Evolutionary conservation across 2,113 vertebrate species (phyloP).

Genomic region (Lycaon pictus): DNA sequence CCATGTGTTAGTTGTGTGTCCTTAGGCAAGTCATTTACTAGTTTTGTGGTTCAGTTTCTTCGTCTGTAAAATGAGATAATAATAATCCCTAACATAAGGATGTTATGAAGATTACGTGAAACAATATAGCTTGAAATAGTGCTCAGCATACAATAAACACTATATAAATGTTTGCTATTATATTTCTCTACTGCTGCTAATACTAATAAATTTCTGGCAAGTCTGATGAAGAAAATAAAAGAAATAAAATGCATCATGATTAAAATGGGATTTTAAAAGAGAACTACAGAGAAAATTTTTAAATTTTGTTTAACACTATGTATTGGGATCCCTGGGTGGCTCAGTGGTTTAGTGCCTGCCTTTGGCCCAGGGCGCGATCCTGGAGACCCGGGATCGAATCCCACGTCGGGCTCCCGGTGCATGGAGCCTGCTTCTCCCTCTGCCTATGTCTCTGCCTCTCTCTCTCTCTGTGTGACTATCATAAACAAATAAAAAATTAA

Average conservation of each 20-base stretch:
- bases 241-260: not conserved
- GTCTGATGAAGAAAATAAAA: conserved; percentile 27
- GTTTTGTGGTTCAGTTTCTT: not conserved
- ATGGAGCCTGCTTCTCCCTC: no score
- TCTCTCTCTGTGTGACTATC: no score
- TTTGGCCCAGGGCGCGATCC: no score
- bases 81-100: not conserved
- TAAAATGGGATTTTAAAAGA: not conserved
- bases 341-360: no score
- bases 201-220: not conserved
- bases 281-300: not conserved
- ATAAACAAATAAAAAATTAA: no score
- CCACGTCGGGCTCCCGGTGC: no score
- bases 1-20: not conserved
- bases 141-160: not conserved
- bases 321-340: not conserved
- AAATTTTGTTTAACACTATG: not conserved
- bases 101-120: not conserved
- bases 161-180: not conserved
- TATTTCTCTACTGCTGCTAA: not conserved
- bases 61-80: not conserved
- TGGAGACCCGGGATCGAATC: no score
- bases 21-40: not conserved
- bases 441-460: no score
- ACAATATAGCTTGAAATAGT: not conserved